phyloP scores from a whole-genome alignment of 92 coral and sea anemone genomes.

The Porites rus region DNA sequence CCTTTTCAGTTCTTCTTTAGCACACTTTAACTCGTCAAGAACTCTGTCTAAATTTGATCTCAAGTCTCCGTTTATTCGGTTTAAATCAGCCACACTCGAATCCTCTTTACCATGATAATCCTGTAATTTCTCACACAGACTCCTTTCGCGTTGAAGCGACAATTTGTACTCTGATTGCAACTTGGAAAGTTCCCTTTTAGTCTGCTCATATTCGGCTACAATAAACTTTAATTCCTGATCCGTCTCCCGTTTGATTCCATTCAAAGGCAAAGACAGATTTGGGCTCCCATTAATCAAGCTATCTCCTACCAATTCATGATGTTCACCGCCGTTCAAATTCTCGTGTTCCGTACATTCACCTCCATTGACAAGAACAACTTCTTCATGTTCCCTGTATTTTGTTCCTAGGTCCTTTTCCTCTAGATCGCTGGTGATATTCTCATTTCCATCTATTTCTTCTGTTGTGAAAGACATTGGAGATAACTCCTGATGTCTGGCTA shows the following conservation, averaged over 20 bases:
- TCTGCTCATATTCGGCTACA: slow-evolving; percentile 75
- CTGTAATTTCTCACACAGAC: slow-evolving; percentile 78
- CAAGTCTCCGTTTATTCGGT: slow-evolving; percentile 86
- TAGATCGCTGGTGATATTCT: slow-evolving; percentile 39
- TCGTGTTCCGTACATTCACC: slow-evolving; percentile 2
- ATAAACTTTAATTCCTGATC: slow-evolving; percentile 72
- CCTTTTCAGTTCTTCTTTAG: slow-evolving; percentile 86
- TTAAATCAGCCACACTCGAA: slow-evolving; percentile 73
- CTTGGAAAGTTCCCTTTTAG: slow-evolving; percentile 74
- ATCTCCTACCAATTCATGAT: neutral
- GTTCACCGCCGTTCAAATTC: slow-evolving; percentile 35
- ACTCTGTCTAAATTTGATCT: slow-evolving; percentile 76
- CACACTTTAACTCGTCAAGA: slow-evolving; percentile 73
- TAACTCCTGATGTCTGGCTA: slow-evolving; percentile 10
- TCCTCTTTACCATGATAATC: slow-evolving; percentile 74
- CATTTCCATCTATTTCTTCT: slow-evolving; percentile 49
- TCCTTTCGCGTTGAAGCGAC: slow-evolving; percentile 82
- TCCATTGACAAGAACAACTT: slow-evolving; percentile 24
- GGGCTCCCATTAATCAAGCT: neutral
- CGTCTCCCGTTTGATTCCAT: slow-evolving; percentile 72
- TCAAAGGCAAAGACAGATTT: slow-evolving; percentile 32
- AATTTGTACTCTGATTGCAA: slow-evolving; percentile 76
- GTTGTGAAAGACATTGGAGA: slow-evolving; percentile 49
- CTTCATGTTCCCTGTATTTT: slow-evolving; percentile 1
- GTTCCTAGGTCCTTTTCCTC: slow-evolving; percentile 36